These are phyloP conservation scores for Epicampocera succincta DNA, from an alignment of 2,888 invertebrate species.

Conservation along the genomic window DNA sequence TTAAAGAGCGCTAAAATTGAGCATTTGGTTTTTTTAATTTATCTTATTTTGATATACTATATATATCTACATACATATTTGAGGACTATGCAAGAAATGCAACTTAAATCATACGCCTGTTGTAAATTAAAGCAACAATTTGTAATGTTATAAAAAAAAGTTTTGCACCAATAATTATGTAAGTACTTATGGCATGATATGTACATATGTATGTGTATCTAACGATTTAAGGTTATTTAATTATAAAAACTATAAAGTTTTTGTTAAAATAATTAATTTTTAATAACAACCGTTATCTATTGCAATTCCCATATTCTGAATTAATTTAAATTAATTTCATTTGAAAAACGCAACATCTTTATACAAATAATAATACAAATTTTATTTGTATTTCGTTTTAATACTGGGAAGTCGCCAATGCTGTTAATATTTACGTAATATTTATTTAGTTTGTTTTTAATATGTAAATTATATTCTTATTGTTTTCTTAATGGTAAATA, in stretches of 20 bases:
- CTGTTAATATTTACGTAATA: slow-evolving; percentile 43
- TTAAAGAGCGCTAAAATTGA: too few relatives aligned
- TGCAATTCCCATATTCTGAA: not conserved
- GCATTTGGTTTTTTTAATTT: too few relatives aligned
- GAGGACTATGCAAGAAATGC: too few relatives aligned
- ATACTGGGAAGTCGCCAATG: not conserved
- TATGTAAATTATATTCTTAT: not conserved
- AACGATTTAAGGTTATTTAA: too few relatives aligned
- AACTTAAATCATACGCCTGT: too few relatives aligned
- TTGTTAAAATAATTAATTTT: not conserved
- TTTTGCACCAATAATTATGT: too few relatives aligned
- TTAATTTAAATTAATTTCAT: slow-evolving; percentile 1
- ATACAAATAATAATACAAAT: not conserved
- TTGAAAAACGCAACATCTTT: not conserved
- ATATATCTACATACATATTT: too few relatives aligned
- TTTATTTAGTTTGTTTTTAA: slow-evolving; percentile 17
- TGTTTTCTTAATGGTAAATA: slow-evolving; percentile 16
- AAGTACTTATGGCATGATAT: too few relatives aligned
- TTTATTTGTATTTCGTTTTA: slow-evolving; percentile 1
- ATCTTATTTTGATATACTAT: too few relatives aligned
- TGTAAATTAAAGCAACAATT: too few relatives aligned
- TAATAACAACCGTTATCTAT: slow-evolving; percentile 2
- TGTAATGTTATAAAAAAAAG: too few relatives aligned
- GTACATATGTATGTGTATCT: too few relatives aligned
- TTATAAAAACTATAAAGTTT: not conserved